These are phyloP conservation scores for Acronicta alni DNA, from an alignment of 2,888 invertebrate genomes.

Conservation along the genomic window DNA sequence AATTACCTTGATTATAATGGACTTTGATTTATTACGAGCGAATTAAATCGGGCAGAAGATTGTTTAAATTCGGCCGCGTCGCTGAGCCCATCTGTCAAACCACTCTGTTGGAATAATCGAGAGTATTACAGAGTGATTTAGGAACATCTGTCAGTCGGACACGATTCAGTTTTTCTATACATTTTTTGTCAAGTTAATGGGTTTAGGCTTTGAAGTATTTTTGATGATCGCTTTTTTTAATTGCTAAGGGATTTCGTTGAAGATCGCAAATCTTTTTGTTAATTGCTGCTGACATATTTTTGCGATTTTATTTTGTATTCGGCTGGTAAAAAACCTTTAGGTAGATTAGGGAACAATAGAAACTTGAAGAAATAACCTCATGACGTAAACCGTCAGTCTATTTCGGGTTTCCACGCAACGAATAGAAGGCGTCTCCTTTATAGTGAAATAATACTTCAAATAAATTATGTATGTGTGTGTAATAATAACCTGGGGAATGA, in stretches of 20 bases:
- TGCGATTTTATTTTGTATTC: background rate
- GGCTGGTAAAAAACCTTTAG: background rate
- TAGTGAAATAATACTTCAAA: no score
- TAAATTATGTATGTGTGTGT: no score
- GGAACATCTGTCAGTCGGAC: conserved; percentile 33
- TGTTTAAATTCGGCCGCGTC: conserved; percentile 33
- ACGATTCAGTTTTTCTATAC: conserved; percentile 11
- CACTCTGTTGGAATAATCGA: conserved; percentile 43
- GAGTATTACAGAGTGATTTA: conserved; percentile 45
- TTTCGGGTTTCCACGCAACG: background rate
- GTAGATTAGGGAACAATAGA: no score
- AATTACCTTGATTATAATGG: conserved; percentile 32
- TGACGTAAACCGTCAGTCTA: background rate
- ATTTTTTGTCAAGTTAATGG: conserved; percentile 6
- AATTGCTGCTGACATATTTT: background rate
- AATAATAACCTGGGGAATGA: no score
- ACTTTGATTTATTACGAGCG: conserved; percentile 38
- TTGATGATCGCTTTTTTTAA: background rate
- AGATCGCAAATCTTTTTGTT: background rate
- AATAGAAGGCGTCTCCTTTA: no score
- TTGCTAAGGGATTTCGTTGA: background rate
- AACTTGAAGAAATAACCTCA: background rate
- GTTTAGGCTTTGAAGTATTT: conserved; percentile 1
- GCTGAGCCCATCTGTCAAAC: conserved; percentile 43
- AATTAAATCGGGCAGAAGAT: conserved; percentile 37